These are phyloP conservation scores for Eurystomus gularis DNA, from an alignment of 2,113 vertebrate genomes.

Conservation along the genomic window DNA sequence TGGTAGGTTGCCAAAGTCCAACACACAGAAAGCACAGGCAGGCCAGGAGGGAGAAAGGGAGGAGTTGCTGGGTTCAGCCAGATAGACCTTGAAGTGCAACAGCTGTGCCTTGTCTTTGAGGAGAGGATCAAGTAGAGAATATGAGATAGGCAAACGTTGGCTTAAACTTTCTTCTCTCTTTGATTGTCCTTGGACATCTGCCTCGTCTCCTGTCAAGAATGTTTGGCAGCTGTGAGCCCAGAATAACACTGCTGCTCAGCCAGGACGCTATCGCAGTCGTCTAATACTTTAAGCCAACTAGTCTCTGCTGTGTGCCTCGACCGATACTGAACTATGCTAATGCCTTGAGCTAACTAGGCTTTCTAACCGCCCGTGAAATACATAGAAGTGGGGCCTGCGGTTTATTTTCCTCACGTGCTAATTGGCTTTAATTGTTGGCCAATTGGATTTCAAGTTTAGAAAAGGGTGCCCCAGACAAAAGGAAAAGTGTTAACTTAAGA, in stretches of 20 bases:
- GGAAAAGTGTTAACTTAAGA: slow-evolving; percentile 66
- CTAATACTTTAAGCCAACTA: slow-evolving; percentile 97
- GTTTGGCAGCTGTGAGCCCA: slow-evolving; percentile 96
- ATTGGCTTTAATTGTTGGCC: slow-evolving; percentile 98
- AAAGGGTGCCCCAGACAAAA: slow-evolving; percentile 76
- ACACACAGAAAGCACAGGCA: slow-evolving; percentile 34
- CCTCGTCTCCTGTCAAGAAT: slow-evolving; percentile 96
- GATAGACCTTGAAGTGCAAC: slow-evolving; percentile 86
- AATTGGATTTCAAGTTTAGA: slow-evolving; percentile 90
- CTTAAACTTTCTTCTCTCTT: slow-evolving; percentile 94
- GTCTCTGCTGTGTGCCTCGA: slow-evolving; percentile 74
- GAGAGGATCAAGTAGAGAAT: slow-evolving; percentile 88
- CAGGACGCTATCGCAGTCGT: slow-evolving; percentile 78
- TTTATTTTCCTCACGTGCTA: slow-evolving; percentile 88
- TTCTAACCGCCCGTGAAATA: slow-evolving; percentile 65
- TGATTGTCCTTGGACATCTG: slow-evolving; percentile 99
- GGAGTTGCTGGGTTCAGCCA: slow-evolving; percentile 73
- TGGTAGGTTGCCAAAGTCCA: slow-evolving; percentile 52
- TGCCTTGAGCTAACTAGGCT: slow-evolving; percentile 77
- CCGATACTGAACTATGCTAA: slow-evolving; percentile 84
- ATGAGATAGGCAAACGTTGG: slow-evolving; percentile 96
- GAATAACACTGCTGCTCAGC: slow-evolving; percentile 87
- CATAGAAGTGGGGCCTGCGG: slow-evolving; percentile 45
- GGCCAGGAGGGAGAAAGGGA: slow-evolving; percentile 64
- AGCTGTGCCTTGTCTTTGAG: slow-evolving; percentile 95